A percentile compares a stretch with the other conserved stretches of the same genome.
Conservation (phyloP, 2,888 invertebrate species). For the Ormyrus nitidulus region DNA sequence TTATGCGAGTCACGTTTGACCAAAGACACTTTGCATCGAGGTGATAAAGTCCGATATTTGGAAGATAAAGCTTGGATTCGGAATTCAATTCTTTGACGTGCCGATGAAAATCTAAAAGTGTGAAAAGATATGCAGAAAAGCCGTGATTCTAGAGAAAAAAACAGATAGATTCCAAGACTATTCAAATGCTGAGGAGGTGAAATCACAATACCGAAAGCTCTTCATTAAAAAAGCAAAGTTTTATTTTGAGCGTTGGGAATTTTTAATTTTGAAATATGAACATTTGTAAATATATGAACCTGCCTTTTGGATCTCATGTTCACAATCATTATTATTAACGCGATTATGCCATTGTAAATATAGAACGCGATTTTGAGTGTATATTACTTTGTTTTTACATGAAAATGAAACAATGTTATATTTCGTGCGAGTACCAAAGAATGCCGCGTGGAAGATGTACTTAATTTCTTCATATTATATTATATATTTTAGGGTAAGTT, state of each 20-base stretch:
- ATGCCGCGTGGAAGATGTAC: conserved; percentile 25
- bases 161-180: too few relatives aligned
- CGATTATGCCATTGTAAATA: conserved; percentile 31
- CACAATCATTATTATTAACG: background rate
- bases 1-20: too few relatives aligned
- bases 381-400: background rate
- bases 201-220: too few relatives aligned
- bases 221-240: too few relatives aligned
- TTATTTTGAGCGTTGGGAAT: too few relatives aligned
- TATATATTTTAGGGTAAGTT: background rate
- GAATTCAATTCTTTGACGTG: background rate
- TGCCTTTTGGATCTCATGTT: conserved; percentile 25
- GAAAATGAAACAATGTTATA: background rate
- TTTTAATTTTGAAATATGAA: too few relatives aligned
- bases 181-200: too few relatives aligned
- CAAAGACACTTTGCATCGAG: too few relatives aligned
- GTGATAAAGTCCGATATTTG: too few relatives aligned
- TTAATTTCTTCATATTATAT: conserved; percentile 27
- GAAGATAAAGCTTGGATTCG: too few relatives aligned
- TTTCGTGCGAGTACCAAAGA: conserved; percentile 28
- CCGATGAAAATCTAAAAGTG: background rate
- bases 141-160: too few relatives aligned
- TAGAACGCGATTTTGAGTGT: conserved; percentile 17
- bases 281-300: conserved; percentile 29
- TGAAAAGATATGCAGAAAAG: background rate